Evolutionary conservation across 2,888 invertebrate genomes (phyloP), one percentile per base, ranked within the genome.

Genomic region (Apomyelois bistriatella): DNA sequence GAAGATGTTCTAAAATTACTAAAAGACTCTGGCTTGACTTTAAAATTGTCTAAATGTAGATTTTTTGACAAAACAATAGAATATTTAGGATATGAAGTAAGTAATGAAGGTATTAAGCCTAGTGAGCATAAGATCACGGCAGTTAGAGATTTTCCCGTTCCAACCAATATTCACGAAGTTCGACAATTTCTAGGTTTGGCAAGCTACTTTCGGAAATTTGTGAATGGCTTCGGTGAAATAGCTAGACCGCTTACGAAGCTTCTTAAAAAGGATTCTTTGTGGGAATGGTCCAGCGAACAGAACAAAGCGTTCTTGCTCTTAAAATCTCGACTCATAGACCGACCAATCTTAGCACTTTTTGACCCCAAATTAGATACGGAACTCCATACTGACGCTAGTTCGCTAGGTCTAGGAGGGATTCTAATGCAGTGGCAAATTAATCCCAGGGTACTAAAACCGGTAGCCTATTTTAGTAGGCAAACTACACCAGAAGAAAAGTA

Each of bases 341-440:
- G 52, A 9, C 52, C 47, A 8, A 13, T 70, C 22, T 52, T 75
- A 22, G 53, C 64, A 3, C 53, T 74, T 2, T 78, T 67, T 53
- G 53, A 68, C 35, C 69, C 64, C 7, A 57, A 35, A 1, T 13
- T 51, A 1, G 51, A 40, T 36, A 71, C 68, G 0, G 66, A 72
- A 52, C 17, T 73, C 7, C 71, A 75, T 53, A 68, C 66, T 2
- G 70, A 74, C 57, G 70, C 70, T 3, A 66, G 66, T 43, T 16
- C 49, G 1, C 1, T 56, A 0, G 72, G 73, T 0, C 58, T 66
- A 28, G 73, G 68, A 10, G 64, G 64, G 3, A 61, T 70, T 10
- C 48, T 73, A 1, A 5, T 75, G 57, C 69, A 59, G 35, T 48
- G 54, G 52, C 54, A 55, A 28, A n/a, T n/a, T n/a, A 12, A 8